Evolutionary conservation across 1,140 invertebrate genomes (phyloP), one percentile per base, ranked within the genome.

Genomic region (Achroia grisella): DNA sequence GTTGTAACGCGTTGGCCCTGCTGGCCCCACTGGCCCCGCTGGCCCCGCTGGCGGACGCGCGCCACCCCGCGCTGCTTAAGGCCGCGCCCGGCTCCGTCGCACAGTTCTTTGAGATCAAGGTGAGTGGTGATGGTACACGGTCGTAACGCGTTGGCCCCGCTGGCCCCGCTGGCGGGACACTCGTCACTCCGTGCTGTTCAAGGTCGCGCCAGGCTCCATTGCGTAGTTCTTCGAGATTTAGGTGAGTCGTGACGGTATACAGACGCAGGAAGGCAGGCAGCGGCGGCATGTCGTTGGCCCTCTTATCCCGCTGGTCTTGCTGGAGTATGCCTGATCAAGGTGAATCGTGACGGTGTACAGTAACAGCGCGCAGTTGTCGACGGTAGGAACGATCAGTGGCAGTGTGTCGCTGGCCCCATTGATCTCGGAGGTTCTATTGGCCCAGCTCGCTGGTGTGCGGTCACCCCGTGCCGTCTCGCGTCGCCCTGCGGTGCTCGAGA

Each of bases 61-160:
- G 2, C 61, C 9, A 40, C 10, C 41, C 62, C 1, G 65, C 68
- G 13, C 44, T 75, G 10, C 45, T 81, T 0, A 82, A 82, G 39
- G 62, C 72, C 6, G 58, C 65, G 0, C 67, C 70, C 8, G 73
- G 73, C 14, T 65, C 67, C 0, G 70, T 79, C 4, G 60, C 76
- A 14, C 79, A 83, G 44, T 71, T 74, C 49, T 77, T 77, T 44
- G 79, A 83, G 45, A 79, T 83, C 48, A 80, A 80, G 17, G 17
- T 23, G 17, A 6, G 17, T 23, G 17, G n/a, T n/a, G n/a, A n/a
- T n/a, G n/a, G n/a, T n/a, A n/a, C n/a, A n/a, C n/a, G n/a, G n/a
- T n/a, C n/a, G n/a, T n/a, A n/a, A n/a, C n/a, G n/a, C n/a, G n/a
- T n/a, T n/a, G n/a, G n/a, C n/a, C n/a, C n/a, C n/a, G n/a, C n/a